A percentile compares a stretch with the other conserved stretches of the same genome.
Evolutionary conservation across 1,140 invertebrate genomes (phyloP).

Genomic region (Saccostrea glomerata): DNA sequence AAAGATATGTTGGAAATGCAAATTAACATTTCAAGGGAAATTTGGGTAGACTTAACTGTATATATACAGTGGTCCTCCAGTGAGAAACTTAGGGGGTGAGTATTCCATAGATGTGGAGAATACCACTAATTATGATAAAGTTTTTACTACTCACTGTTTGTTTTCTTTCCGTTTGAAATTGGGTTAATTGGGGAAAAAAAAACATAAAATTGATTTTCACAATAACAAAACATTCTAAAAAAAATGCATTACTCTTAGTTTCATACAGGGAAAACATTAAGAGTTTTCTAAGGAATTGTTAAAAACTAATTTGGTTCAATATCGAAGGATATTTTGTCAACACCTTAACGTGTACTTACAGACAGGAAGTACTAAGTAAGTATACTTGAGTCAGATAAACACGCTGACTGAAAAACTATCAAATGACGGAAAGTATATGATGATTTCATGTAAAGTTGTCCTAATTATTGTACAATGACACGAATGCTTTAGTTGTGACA

Average conservation of each 20-base stretch:
- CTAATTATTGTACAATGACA: not conserved
- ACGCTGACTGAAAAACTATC: not conserved
- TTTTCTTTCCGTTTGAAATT: not conserved
- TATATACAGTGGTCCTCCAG: too few relatives aligned
- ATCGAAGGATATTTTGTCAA: not conserved
- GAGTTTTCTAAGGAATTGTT: not conserved
- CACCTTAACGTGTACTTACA: not conserved
- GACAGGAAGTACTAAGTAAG: not conserved
- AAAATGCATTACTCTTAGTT: not conserved
- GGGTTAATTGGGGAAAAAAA: not conserved
- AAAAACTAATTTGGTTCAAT: not conserved
- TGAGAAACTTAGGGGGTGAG: too few relatives aligned
- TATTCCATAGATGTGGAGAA: too few relatives aligned
- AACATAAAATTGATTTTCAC: not conserved
- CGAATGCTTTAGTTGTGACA: not conserved
- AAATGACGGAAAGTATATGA: not conserved
- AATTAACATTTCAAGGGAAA: too few relatives aligned
- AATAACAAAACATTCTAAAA: not conserved
- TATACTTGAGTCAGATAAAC: not conserved
- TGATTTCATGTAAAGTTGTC: not conserved
- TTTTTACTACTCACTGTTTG: not conserved
- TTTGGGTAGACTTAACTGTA: too few relatives aligned
- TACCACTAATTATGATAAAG: too few relatives aligned
- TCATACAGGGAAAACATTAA: not conserved
- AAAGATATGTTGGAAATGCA: too few relatives aligned